Conservation (phyloP, 2,113 vertebrate species). For the Microtus pennsylvanicus region DNA sequence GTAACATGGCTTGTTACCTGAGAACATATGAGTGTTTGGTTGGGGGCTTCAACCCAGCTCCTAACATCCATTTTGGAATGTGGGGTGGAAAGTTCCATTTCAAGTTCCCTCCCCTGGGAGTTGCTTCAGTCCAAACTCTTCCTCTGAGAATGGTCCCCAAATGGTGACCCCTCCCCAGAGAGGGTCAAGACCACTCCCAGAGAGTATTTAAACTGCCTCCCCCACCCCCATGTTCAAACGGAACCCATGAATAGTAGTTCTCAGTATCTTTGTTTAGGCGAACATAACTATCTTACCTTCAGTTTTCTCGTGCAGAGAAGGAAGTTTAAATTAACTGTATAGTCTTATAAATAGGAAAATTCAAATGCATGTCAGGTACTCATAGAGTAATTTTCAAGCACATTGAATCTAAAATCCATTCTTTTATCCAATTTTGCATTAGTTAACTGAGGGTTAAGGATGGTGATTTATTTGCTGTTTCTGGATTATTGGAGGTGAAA, state of each 20-base stretch:
- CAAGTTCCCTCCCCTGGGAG: too few species aligned
- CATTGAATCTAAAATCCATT: constrained; percentile 29
- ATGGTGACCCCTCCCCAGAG: too few species aligned
- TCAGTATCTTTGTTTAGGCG: background rate
- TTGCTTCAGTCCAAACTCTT: too few species aligned
- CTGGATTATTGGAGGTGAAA: background rate
- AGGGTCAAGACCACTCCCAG: too few species aligned
- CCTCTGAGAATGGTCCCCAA: too few species aligned
- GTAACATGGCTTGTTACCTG: background rate
- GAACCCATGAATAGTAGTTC: background rate
- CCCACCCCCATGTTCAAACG: background rate
- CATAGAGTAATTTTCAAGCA: constrained; percentile 25
- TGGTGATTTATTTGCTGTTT: constrained; percentile 36
- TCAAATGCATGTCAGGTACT: background rate
- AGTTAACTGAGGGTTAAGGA: constrained; percentile 7
- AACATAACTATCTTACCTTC: background rate
- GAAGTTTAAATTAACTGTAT: constrained; percentile 49
- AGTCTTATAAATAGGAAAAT: constrained; percentile 23
- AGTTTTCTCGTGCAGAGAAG: constrained; percentile 44
- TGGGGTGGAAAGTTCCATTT: too few species aligned
- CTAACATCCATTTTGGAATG: too few species aligned
- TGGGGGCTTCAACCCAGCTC: too few species aligned
- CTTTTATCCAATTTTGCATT: constrained; percentile 1
- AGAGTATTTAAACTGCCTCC: too few species aligned
- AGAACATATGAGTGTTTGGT: background rate